Percentiles rank a stretch among this genome's conserved stretches.
Conservation (phyloP, 2,888 invertebrate genomes). For the Sycophila texana region DNA sequence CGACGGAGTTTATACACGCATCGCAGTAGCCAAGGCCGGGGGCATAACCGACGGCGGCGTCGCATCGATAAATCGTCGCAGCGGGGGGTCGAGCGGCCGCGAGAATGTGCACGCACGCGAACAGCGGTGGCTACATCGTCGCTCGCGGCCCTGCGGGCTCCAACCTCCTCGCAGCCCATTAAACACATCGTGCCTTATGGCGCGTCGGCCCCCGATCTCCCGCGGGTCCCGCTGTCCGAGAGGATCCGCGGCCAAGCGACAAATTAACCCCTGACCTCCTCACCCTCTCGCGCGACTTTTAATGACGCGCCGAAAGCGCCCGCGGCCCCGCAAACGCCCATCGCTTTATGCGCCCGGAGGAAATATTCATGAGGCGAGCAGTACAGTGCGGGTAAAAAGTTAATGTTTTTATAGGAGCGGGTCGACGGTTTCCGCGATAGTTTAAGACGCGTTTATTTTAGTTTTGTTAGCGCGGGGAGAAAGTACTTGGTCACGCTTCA, state of each 20-base stretch:
- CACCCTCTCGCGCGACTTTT: slow-evolving; percentile 5
- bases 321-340: background rate
- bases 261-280: slow-evolving; percentile 64
- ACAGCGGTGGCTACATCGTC: background rate
- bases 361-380: background rate
- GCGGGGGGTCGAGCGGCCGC: background rate
- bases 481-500: too few relatives aligned
- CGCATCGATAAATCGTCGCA: too few relatives aligned
- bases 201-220: background rate
- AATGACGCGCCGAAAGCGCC: slow-evolving; percentile 11
- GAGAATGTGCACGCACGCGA: slow-evolving; percentile 49
- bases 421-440: background rate
- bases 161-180: slow-evolving; percentile 61
- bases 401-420: background rate
- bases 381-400: background rate
- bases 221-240: slow-evolving; percentile 63
- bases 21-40: too few relatives aligned
- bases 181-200: slow-evolving; percentile 61
- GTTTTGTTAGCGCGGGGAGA: background rate
- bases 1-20: too few relatives aligned
- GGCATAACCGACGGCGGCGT: background rate
- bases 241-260: slow-evolving; percentile 67
- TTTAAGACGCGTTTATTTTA: background rate
- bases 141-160: background rate
- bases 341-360: background rate